phyloP scores from a whole-genome alignment of 2,888 invertebrate genomes.

The Drosophila neoperkinsi region DNA sequence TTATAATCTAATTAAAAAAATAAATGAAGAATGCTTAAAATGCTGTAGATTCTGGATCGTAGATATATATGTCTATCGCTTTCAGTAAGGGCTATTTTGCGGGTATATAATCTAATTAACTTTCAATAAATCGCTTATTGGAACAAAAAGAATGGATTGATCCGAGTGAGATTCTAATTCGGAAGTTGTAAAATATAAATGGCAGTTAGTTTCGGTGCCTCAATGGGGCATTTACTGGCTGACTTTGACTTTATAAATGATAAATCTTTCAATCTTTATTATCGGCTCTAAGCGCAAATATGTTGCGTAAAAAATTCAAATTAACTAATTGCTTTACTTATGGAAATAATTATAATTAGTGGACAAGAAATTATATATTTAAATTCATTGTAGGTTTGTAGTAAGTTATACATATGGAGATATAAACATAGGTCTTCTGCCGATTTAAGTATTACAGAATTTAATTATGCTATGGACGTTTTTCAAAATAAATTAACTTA shows the following conservation, averaged over 20 bases:
- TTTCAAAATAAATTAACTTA: conserved; percentile 63
- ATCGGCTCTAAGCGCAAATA: not conserved
- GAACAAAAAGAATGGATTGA: not conserved
- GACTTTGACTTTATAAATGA: not conserved
- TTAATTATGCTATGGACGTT: conserved; percentile 62
- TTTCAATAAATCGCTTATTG: not conserved
- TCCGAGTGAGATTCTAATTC: conserved; percentile 1
- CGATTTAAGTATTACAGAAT: not conserved
- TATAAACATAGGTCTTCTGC: not conserved
- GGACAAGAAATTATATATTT: not conserved
- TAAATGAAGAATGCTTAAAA: not conserved
- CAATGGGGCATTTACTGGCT: conserved; percentile 10
- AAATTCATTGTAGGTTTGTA: not conserved
- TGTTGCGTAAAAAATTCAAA: not conserved
- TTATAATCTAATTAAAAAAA: conserved; percentile 14
- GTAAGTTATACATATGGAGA: not conserved
- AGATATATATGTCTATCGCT: not conserved
- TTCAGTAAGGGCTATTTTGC: not conserved
- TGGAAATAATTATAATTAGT: not conserved
- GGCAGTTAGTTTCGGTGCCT: conserved; percentile 31
- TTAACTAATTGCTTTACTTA: conserved; percentile 3
- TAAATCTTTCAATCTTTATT: not conserved
- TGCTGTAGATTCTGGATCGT: not conserved
- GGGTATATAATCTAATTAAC: not conserved
- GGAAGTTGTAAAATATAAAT: conserved; percentile 20